phyloP scores from a whole-genome alignment of 2,797 vertebrate species.

The Pipistrellus pipistrellus region DNA sequence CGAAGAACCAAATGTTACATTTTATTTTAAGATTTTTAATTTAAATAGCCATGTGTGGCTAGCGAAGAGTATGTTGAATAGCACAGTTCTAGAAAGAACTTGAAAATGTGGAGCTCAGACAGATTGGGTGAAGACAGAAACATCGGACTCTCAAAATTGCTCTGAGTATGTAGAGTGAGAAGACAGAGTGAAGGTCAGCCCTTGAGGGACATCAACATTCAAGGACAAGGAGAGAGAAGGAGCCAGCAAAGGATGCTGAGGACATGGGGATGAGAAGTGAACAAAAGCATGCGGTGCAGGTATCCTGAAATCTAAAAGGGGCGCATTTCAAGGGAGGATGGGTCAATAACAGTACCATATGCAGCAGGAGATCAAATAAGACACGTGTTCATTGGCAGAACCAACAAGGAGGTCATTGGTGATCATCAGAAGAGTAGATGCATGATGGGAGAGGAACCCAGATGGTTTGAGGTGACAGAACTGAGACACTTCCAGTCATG shows the following conservation, averaged over 20 bases:
- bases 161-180: background rate
- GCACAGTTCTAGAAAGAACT: background rate
- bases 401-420: background rate
- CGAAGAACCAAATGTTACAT: background rate
- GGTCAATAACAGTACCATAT: background rate
- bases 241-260: background rate
- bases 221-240: background rate
- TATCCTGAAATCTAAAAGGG: background rate
- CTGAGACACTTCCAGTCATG: background rate
- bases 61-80: background rate
- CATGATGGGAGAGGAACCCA: background rate
- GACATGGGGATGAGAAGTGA: background rate
- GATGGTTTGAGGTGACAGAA: background rate
- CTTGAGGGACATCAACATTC: background rate
- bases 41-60: background rate
- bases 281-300: background rate
- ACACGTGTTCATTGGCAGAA: background rate
- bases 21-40: slow-evolving; percentile 37
- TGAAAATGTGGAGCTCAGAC: background rate
- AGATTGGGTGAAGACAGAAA: background rate
- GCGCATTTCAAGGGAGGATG: background rate
- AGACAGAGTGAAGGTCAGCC: background rate
- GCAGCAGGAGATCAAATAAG: background rate
- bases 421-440: background rate
- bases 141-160: background rate